Evolutionary conservation across 2,888 invertebrate genomes (phyloP).

Genomic region (Pandemis corylana): DNA sequence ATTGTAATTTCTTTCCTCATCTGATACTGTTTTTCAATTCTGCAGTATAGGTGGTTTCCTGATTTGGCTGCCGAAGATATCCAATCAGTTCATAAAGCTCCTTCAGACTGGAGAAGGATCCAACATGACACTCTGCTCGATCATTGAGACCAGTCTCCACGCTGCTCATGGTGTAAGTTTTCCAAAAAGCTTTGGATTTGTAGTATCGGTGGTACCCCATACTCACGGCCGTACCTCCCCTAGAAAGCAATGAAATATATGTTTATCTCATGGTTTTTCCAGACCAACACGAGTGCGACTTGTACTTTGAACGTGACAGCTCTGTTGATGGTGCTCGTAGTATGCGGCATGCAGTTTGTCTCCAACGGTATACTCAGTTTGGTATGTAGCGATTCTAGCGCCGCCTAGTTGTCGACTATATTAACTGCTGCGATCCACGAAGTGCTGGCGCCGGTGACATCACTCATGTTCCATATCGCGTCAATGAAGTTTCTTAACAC

Average conservation of each 20-base stretch:
- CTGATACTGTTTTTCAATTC: conserved; percentile 7
- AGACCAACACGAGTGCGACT: conserved; percentile 57
- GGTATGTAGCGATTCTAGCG: background rate
- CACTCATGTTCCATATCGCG: too few relatives aligned
- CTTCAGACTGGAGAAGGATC: conserved; percentile 62
- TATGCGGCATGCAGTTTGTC: conserved; percentile 59
- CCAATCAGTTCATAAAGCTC: conserved; percentile 63
- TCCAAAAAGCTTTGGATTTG: background rate
- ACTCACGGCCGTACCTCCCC: too few relatives aligned
- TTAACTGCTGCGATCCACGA: too few relatives aligned
- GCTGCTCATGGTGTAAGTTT: conserved; percentile 47
- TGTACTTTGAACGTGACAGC: conserved; percentile 64
- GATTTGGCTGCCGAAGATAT: conserved; percentile 71
- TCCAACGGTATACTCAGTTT: conserved; percentile 67
- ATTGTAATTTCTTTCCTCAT: too few relatives aligned
- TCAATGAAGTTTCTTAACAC: too few relatives aligned
- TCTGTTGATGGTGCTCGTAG: conserved; percentile 61
- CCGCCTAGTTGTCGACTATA: too few relatives aligned
- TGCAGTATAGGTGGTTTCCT: conserved; percentile 55
- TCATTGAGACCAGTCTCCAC: conserved; percentile 52
- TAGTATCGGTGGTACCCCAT: too few relatives aligned
- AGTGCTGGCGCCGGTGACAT: too few relatives aligned
- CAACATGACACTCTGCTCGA: conserved; percentile 61
- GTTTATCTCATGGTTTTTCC: conserved; percentile 33
- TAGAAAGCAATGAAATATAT: too few relatives aligned